Evolutionary conservation across 2,888 invertebrate species (phyloP).

Genomic region (Deroplatys truncata): DNA sequence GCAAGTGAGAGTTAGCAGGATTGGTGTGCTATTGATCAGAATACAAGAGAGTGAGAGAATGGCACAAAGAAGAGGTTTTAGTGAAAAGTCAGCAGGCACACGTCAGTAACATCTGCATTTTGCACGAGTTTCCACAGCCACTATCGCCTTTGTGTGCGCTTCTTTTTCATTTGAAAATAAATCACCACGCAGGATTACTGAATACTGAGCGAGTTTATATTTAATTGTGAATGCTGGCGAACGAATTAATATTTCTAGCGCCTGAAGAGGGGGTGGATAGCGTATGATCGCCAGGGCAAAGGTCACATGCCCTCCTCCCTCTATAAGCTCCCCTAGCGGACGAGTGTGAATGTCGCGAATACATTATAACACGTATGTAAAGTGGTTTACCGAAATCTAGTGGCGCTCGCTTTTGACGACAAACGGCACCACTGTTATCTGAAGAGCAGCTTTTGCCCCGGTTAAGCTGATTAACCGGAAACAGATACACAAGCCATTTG

Average conservation of each 20-base stretch:
- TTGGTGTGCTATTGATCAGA: background rate
- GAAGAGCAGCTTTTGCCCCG: background rate
- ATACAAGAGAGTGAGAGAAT: background rate
- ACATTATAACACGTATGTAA: conserved; percentile 2
- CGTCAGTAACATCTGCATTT: background rate
- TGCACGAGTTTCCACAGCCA: background rate
- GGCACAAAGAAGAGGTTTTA: background rate
- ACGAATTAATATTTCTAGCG: background rate
- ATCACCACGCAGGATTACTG: background rate
- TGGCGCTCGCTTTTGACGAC: background rate
- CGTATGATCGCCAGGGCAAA: background rate
- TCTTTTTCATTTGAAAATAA: background rate
- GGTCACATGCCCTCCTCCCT: background rate
- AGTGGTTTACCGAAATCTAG: background rate
- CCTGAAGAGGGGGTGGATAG: background rate
- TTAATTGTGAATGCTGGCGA: background rate
- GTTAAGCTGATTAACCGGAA: background rate
- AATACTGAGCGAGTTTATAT: background rate
- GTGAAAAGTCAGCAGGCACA: background rate
- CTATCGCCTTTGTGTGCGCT: background rate
- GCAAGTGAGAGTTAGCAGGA: background rate
- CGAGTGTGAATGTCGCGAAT: background rate
- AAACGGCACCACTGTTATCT: background rate
- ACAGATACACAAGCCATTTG: background rate
- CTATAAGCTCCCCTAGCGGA: background rate